A percentile compares a stretch with the other conserved stretches of the same genome.
phyloP scores from a whole-genome alignment of 2,797 vertebrate species.

The Cyprinodon diabolis region DNA sequence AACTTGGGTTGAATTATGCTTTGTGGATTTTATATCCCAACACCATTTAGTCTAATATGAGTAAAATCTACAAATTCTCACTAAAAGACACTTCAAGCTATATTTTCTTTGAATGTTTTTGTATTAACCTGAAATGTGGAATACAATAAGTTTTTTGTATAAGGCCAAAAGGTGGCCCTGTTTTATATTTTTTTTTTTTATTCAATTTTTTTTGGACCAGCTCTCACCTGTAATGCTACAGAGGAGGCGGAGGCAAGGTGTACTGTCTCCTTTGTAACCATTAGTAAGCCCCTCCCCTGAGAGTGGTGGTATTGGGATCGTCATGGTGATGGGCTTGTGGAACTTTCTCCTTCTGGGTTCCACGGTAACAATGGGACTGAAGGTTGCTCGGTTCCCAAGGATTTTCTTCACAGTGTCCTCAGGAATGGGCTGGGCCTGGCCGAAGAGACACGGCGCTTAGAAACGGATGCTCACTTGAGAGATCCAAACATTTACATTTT shows the following conservation, averaged over 20 bases:
- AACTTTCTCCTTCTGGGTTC: slow-evolving; percentile 98
- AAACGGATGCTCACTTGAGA: rapidly evolving
- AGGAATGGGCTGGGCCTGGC: slow-evolving; percentile 93
- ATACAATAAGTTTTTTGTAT: no score
- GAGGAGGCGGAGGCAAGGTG: slow-evolving; percentile 92
- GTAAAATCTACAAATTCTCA: not conserved
- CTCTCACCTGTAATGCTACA: slow-evolving; percentile 95
- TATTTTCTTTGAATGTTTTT: not conserved
- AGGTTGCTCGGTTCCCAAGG: slow-evolving; percentile 95
- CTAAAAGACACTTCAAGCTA: not conserved
- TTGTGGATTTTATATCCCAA: no score
- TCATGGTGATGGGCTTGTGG: slow-evolving; percentile 99
- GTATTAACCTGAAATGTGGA: no score
- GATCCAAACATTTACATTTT: not conserved
- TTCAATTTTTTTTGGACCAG: not conserved
- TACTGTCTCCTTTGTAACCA: slow-evolving; percentile 92
- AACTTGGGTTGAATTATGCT: no score
- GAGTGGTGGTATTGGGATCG: slow-evolving; percentile 92
- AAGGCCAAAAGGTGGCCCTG: not conserved
- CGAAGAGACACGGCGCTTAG: not conserved
- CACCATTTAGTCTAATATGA: not conserved
- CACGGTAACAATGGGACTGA: slow-evolving; percentile 98
- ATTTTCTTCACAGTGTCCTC: slow-evolving; percentile 95
- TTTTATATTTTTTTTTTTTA: not conserved
- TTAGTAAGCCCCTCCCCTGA: slow-evolving; percentile 94